phyloP scores from a whole-genome alignment of 2,113 vertebrate species.

The Gobiocypris rarus region DNA sequence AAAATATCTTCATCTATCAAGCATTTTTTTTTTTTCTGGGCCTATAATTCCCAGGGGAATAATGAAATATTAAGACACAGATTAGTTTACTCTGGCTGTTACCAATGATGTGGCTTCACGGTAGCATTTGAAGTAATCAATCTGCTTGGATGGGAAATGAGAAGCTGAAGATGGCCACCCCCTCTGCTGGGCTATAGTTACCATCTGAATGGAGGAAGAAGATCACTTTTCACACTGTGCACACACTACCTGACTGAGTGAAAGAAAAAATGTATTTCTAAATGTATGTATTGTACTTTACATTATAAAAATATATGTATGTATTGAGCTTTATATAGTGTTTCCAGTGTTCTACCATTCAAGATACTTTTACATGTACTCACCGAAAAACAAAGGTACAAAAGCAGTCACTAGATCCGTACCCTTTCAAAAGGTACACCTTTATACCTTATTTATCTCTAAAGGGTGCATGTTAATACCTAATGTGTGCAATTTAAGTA shows the following conservation, averaged over 20 bases:
- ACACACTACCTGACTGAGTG: constrained; percentile 10
- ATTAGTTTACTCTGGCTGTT: constrained; percentile 66
- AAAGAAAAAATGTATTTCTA: too few species aligned
- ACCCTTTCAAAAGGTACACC: too few species aligned
- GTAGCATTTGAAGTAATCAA: constrained; percentile 66
- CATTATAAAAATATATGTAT: too few species aligned
- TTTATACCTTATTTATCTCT: too few species aligned
- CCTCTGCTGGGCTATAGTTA: constrained; percentile 54
- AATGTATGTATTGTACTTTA: too few species aligned
- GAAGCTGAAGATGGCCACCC: constrained; percentile 67
- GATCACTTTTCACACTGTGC: constrained; percentile 37
- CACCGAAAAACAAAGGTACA: too few species aligned
- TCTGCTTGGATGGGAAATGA: constrained; percentile 62
- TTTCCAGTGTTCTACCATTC: background rate
- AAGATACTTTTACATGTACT: background rate
- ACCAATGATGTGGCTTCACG: constrained; percentile 64
- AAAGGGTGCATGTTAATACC: too few species aligned
- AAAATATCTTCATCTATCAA: background rate
- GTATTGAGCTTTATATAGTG: background rate
- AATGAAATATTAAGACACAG: constrained; percentile 70
- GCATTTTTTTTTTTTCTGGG: constrained; percentile 35
- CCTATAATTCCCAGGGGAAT: constrained; percentile 74
- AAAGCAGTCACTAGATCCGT: too few species aligned
- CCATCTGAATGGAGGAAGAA: constrained; percentile 31
- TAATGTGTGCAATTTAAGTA: too few species aligned